Percentiles rank a stretch among this genome's conserved stretches.
Conservation (phyloP, 2,888 invertebrate species). For the Coecobrya sp. region DNA sequence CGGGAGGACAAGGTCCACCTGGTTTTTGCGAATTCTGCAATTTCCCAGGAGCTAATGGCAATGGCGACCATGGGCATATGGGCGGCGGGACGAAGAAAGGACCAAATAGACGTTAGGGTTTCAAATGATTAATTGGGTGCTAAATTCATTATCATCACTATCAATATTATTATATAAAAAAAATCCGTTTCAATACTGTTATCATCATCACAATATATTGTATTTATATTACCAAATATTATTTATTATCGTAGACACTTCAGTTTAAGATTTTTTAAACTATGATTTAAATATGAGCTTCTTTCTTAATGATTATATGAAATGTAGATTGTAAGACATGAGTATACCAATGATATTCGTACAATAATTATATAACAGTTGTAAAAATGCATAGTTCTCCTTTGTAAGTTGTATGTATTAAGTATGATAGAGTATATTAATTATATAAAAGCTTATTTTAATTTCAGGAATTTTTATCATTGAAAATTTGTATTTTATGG, state of each 20-base stretch:
- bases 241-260: constrained; percentile 41
- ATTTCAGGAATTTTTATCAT: constrained; percentile 19
- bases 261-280: not conserved
- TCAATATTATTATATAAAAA: constrained; percentile 14
- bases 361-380: constrained; percentile 37
- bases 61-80: constrained; percentile 88
- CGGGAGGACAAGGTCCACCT: constrained; percentile 90
- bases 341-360: constrained; percentile 80
- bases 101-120: constrained; percentile 87
- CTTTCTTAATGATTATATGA: not conserved
- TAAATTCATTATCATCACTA: constrained; percentile 29
- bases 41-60: constrained; percentile 89
- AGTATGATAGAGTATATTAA: not conserved
- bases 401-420: constrained; percentile 11
- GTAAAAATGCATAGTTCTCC: not conserved
- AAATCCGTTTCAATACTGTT: not conserved
- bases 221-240: constrained; percentile 54
- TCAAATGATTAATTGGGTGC: constrained; percentile 68
- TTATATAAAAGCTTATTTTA: not conserved
- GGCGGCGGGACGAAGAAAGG: constrained; percentile 90
- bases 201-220: constrained; percentile 50
- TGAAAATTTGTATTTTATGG: not conserved
- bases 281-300: not conserved
- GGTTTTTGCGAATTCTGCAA: constrained; percentile 91
- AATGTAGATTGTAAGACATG: constrained; percentile 5